Percentiles rank a stretch among this genome's conserved stretches.
phyloP scores from a whole-genome alignment of 2,113 vertebrate species.

The Labeo rohita region DNA sequence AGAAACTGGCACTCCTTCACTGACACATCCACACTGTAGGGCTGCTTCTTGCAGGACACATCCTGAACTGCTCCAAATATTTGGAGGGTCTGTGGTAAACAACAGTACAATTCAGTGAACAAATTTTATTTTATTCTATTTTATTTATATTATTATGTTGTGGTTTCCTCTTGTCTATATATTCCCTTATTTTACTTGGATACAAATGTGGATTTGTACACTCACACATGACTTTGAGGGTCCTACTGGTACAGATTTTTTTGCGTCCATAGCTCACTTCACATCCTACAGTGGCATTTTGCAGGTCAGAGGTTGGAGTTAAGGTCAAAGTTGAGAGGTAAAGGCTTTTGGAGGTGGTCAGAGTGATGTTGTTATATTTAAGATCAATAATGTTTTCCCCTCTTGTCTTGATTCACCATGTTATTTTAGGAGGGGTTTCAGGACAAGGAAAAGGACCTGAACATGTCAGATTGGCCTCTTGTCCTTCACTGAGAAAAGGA shows the following conservation, averaged over 20 bases:
- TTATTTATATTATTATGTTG: no score
- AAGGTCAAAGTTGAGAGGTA: conserved; percentile 58
- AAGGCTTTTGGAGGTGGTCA: background rate
- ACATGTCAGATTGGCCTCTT: conserved; percentile 60
- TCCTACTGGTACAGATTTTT: conserved; percentile 18
- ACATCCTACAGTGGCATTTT: conserved; percentile 54
- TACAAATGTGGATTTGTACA: background rate
- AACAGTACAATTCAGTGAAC: no score
- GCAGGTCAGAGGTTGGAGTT: conserved; percentile 48
- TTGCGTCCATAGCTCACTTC: conserved; percentile 20
- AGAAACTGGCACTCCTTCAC: no score
- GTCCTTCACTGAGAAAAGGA: conserved; percentile 57
- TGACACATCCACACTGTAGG: no score
- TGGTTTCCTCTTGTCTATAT: no score
- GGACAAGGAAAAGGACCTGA: conserved; percentile 62
- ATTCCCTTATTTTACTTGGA: no score
- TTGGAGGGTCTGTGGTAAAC: no score
- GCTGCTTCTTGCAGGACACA: no score
- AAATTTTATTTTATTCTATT: no score
- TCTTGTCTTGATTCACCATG: conserved; percentile 54
- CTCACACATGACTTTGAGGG: conserved; percentile 59
- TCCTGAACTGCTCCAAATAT: no score
- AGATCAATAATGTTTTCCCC: background rate
- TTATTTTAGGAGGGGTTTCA: conserved; percentile 46
- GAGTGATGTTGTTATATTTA: background rate